phyloP scores from a whole-genome alignment of 2,113 vertebrate species.

The Heterochromis multidens region DNA sequence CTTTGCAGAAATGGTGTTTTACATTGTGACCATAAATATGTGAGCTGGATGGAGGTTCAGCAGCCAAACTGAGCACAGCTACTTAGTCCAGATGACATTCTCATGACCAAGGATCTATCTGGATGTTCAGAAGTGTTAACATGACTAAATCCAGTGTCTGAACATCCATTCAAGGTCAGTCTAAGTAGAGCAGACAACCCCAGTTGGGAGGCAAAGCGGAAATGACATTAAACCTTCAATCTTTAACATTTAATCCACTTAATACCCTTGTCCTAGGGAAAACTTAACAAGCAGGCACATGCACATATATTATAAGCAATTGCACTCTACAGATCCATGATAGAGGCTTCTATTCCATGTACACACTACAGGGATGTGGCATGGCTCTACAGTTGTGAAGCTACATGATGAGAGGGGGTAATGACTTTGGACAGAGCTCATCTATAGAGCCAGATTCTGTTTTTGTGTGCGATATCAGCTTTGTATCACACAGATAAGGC shows the following conservation, averaged over 20 bases:
- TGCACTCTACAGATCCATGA: background rate
- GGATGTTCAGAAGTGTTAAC: background rate
- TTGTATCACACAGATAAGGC: background rate
- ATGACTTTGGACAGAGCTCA: slow-evolving; percentile 24
- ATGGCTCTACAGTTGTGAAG: background rate
- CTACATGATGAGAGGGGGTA: background rate
- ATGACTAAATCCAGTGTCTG: slow-evolving; percentile 29
- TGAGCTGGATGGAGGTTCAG: background rate
- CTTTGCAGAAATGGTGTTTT: background rate
- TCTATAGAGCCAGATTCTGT: slow-evolving; percentile 2
- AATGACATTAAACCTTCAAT: slow-evolving; percentile 1
- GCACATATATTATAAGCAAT: background rate
- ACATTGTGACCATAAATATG: background rate
- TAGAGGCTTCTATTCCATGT: background rate
- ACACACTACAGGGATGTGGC: background rate
- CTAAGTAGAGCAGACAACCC: slow-evolving; percentile 1
- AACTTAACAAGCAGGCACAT: background rate
- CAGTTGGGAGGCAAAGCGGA: background rate
- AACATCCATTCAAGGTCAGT: slow-evolving; percentile 1
- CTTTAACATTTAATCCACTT: slow-evolving; percentile 14
- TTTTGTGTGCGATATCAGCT: slow-evolving; percentile 2
- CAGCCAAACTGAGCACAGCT: slow-evolving; percentile 4
- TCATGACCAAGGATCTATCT: slow-evolving; percentile 37
- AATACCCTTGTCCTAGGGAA: background rate
- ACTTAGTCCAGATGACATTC: slow-evolving; percentile 36